Percentiles rank a stretch among this genome's conserved stretches.
Evolutionary conservation across 2,888 invertebrate genomes (phyloP).

Genomic region (Tinea trinotella): DNA sequence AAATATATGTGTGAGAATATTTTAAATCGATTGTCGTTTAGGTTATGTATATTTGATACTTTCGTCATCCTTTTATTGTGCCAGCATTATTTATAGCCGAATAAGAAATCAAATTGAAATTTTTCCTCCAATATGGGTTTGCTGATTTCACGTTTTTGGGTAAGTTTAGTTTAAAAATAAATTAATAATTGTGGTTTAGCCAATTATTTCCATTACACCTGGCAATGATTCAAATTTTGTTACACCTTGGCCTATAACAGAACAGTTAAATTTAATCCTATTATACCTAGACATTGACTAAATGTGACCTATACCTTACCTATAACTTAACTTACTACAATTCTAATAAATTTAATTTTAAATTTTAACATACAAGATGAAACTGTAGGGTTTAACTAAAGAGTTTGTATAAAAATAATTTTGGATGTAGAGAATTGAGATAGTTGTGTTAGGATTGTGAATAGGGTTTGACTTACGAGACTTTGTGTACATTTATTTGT

Average conservation of each 20-base stretch:
- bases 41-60: constrained; percentile 13
- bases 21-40: not conserved
- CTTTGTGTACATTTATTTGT: no score
- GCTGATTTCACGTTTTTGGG: constrained; percentile 78
- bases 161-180: constrained; percentile 49
- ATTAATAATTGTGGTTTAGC: not conserved
- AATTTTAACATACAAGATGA: no score
- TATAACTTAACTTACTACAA: no score
- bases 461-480: no score
- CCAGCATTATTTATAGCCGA: constrained; percentile 56
- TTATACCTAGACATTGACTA: not conserved
- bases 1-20: not conserved
- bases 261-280: not conserved
- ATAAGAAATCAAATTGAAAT: constrained; percentile 33
- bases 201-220: not conserved
- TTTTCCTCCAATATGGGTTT: constrained; percentile 67
- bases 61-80: constrained; percentile 51
- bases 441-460: no score
- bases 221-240: constrained; percentile 3
- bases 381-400: no score
- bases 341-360: no score
- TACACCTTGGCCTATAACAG: not conserved
- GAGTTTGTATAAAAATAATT: no score
- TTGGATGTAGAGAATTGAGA: no score
- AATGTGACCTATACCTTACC: not conserved